phyloP scores from a whole-genome alignment of 2,113 vertebrate species.

The Rhinogobius similis region DNA sequence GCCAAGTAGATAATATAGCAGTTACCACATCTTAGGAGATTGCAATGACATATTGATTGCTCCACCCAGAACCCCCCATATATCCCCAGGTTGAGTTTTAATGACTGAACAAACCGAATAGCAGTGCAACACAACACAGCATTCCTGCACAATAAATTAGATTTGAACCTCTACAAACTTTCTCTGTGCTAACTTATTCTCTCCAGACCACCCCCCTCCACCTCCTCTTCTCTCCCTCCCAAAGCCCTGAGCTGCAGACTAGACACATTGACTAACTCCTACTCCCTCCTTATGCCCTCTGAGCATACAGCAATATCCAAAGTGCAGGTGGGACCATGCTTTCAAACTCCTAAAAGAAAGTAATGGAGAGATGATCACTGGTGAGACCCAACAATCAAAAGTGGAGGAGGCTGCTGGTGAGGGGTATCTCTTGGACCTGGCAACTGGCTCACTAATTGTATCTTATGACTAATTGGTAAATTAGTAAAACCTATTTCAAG shows the following conservation, averaged over 20 bases:
- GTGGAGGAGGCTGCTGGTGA: slow-evolving; percentile 43
- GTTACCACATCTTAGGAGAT: slow-evolving; percentile 23
- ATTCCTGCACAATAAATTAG: slow-evolving; percentile 65
- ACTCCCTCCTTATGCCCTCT: slow-evolving; percentile 59
- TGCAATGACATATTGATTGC: slow-evolving; percentile 58
- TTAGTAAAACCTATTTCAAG: slow-evolving; percentile 81
- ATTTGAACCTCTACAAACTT: slow-evolving; percentile 76
- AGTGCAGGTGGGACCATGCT: slow-evolving; percentile 76
- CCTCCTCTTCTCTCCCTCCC: slow-evolving; percentile 47
- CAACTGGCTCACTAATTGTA: slow-evolving; percentile 80
- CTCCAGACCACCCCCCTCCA: slow-evolving; percentile 42
- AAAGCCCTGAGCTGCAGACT: slow-evolving; percentile 74
- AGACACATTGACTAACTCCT: slow-evolving; percentile 74
- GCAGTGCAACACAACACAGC: slow-evolving; percentile 51
- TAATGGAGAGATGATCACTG: slow-evolving; percentile 77
- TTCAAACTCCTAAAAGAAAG: slow-evolving; percentile 62
- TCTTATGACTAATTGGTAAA: slow-evolving; percentile 85
- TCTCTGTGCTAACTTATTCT: slow-evolving; percentile 73
- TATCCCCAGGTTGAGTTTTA: slow-evolving; percentile 72
- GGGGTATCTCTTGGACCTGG: slow-evolving; percentile 71
- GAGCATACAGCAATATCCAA: slow-evolving; percentile 75
- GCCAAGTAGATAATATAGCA: neutral
- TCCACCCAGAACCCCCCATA: slow-evolving; percentile 48
- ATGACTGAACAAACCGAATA: slow-evolving; percentile 59
- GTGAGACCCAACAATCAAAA: slow-evolving; percentile 74